Evolutionary conservation across 2,113 vertebrate genomes (phyloP).

Genomic region (Oriolus oriolus): DNA sequence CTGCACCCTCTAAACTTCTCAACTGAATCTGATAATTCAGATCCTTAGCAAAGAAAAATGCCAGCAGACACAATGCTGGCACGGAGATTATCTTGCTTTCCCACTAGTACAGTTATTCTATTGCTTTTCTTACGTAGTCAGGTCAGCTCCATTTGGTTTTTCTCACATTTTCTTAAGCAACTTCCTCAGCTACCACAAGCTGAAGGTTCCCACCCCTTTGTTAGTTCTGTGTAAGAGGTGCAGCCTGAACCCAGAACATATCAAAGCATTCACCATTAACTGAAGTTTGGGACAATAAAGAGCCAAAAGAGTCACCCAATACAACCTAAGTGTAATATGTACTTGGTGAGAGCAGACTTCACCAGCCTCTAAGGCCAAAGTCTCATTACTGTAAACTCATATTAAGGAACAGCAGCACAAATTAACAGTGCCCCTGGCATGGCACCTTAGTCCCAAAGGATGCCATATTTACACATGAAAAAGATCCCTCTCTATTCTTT

Average conservation of each 20-base stretch:
- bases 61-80: neutral
- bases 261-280: neutral
- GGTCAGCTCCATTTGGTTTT: neutral
- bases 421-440: neutral
- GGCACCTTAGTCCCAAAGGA: neutral
- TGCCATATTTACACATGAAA: neutral
- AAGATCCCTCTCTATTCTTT: neutral
- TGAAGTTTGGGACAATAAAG: neutral
- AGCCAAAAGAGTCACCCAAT: neutral
- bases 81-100: neutral
- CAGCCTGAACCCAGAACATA: neutral
- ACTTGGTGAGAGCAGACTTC: neutral
- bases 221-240: neutral
- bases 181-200: neutral
- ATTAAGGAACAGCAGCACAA: neutral
- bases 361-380: neutral
- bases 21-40: neutral
- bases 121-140: rapidly evolving
- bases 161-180: conserved; percentile 14
- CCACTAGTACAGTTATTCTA: neutral
- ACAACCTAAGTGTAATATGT: rapidly evolving
- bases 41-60: neutral
- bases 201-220: neutral
- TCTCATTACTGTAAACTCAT: neutral
- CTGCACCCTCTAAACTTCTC: neutral